These are phyloP conservation scores for Platycnemis pennipes DNA, from an alignment of 2,888 invertebrate genomes.

Conservation along the genomic window DNA sequence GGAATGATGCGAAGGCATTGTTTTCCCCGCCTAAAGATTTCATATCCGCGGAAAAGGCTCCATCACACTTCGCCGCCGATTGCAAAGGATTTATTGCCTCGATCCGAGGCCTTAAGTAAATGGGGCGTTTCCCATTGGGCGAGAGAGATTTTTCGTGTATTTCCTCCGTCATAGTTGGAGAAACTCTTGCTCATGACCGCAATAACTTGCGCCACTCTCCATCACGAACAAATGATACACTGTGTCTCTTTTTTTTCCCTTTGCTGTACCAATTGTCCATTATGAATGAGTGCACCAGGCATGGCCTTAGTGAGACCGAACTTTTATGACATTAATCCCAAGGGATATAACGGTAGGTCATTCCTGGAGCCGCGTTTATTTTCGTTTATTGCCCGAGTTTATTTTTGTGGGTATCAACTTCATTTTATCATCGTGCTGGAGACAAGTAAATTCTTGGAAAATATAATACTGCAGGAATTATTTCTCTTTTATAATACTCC, in stretches of 20 bases:
- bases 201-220: not conserved
- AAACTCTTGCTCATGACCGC: not conserved
- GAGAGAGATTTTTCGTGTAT: conserved; percentile 26
- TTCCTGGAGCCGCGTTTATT: not conserved
- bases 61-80: not conserved
- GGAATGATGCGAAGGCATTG: not conserved
- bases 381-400: too few species aligned
- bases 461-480: too few species aligned
- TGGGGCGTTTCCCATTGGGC: not conserved
- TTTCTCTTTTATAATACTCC: too few species aligned
- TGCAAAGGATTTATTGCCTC: conserved; percentile 10
- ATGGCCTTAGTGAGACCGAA: not conserved
- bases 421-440: too few species aligned
- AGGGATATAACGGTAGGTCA: not conserved
- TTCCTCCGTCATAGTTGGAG: not conserved
- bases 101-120: not conserved
- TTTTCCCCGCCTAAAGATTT: not conserved
- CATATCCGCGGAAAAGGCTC: not conserved
- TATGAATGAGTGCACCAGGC: not conserved
- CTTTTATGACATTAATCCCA: not conserved
- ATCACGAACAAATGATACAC: not conserved
- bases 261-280: not conserved
- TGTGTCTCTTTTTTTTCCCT: not conserved
- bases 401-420: too few species aligned
- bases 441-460: too few species aligned